Evolutionary conservation across 2,888 invertebrate species (phyloP), one percentile per base, ranked within the genome.

Genomic region (Gisinianus flammeolus): DNA sequence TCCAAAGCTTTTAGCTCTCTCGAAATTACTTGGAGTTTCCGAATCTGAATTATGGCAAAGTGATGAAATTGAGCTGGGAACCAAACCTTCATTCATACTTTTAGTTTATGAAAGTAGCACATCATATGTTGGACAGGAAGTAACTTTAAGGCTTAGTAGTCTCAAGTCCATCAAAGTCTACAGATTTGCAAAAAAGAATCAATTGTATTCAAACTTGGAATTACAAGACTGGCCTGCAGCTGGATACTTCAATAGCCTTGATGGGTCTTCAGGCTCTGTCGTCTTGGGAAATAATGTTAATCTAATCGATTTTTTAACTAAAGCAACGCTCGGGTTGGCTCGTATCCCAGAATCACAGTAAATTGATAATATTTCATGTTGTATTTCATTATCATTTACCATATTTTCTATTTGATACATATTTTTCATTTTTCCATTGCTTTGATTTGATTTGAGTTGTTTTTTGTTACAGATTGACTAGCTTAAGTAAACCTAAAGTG

Each of bases 121-220:
- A 81, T 91, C 92, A 89, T 70, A 82, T 87, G 79, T 89, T 35
- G 94, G 93, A 0, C 88, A 90, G 62, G 91, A 93, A 88, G 88
- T 94, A 33, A 90, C 91, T 33, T 87, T 94, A 66, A 56, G 58
- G 10, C 68, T 84, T 19, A 80, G 80, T 52, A 56, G 52, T 6
- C 58, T 78, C 0, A 52, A 79, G 26, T 28, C 66, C 22, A 74
- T 83, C 12, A 76, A 79, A 10, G 80, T 84, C 2, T 58, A 80
- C 10, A 73, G 82, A 58, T 84, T 83, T 72, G 31, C 24, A 2
- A 76, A 79, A 26, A 80, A 81, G 58, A 83, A 82, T 70, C 31
- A 28, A 8, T 16, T 83, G 22, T 84, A 82, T 72, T 54, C 74
- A 5, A 52, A 69, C 8, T 67, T 84, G 0, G 79, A 74, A 31